Conservation (phyloP, 2,113 vertebrate species). For the Melanerpes formicivorus region DNA sequence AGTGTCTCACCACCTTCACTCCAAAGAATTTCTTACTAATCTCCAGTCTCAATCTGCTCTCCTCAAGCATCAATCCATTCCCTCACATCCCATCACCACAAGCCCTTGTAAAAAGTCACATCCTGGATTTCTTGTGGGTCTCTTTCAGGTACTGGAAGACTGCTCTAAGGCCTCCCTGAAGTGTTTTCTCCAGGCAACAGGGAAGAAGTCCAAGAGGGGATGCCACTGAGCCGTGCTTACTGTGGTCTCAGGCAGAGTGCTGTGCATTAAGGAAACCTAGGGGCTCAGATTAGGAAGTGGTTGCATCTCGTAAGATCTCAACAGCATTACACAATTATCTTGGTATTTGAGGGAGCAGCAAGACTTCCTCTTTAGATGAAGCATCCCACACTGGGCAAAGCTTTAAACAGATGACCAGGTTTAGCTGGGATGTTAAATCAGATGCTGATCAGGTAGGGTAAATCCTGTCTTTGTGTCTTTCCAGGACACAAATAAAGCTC, state of each 20-base stretch:
- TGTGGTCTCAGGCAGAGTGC: background rate
- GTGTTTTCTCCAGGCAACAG: too few relatives aligned
- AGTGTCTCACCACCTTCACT: too few relatives aligned
- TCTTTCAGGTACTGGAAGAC: too few relatives aligned
- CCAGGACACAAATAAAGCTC: background rate
- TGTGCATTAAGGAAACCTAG: background rate
- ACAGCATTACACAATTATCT: background rate
- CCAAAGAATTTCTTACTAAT: too few relatives aligned
- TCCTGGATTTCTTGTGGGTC: too few relatives aligned
- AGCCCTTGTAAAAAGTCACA: too few relatives aligned
- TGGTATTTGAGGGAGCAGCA: background rate
- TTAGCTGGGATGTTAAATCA: background rate
- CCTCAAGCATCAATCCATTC: too few relatives aligned
- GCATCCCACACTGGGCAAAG: background rate
- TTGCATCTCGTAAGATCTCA: background rate
- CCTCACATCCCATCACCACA: too few relatives aligned
- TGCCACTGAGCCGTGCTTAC: background rate
- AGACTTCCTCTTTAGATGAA: constrained; percentile 22
- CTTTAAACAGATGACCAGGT: constrained; percentile 12
- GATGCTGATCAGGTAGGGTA: constrained; percentile 13
- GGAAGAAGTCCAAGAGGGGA: background rate
- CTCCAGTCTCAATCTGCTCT: too few relatives aligned
- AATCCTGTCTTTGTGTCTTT: background rate
- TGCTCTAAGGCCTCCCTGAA: too few relatives aligned
- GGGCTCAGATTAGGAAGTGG: background rate